These are phyloP conservation scores for Thecocarcelia acutangulata DNA, from an alignment of 2,888 invertebrate genomes.

Conservation along the genomic window DNA sequence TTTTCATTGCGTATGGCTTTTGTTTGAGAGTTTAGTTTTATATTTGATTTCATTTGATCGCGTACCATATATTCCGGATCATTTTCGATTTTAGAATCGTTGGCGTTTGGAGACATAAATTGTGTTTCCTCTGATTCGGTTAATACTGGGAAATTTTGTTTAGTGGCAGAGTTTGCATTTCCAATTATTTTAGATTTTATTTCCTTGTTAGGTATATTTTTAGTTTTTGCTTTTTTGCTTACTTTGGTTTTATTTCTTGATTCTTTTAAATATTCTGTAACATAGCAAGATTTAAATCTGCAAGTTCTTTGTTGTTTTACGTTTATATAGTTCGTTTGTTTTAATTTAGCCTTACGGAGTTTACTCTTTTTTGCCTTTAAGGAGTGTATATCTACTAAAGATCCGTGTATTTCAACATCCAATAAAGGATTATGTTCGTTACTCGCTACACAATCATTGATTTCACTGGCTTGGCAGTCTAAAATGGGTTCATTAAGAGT, in stretches of 20 bases:
- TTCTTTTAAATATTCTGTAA: neutral
- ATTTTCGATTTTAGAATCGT: constrained; percentile 8
- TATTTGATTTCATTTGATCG: neutral
- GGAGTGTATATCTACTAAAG: neutral
- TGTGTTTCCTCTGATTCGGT: neutral
- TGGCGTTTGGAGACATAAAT: neutral
- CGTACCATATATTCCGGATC: neutral
- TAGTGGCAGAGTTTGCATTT: neutral
- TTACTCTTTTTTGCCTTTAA: constrained; percentile 19
- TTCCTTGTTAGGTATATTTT: neutral
- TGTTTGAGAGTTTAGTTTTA: neutral
- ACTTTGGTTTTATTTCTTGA: neutral
- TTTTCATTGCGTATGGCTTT: constrained; percentile 72
- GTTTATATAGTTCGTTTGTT: neutral
- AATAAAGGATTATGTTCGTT: constrained; percentile 1
- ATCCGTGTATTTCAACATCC: constrained; percentile 1
- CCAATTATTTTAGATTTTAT: neutral
- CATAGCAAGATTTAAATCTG: neutral
- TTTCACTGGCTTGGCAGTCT: constrained; percentile 48
- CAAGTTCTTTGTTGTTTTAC: neutral
- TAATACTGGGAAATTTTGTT: constrained; percentile 19
- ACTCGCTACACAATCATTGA: constrained; percentile 69
- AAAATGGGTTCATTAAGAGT: no score
- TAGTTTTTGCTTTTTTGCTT: neutral
- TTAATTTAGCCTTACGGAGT: neutral